Evolutionary conservation across 2,888 invertebrate species (phyloP), one percentile per base, ranked within the genome.

Genomic region (Drepanosiphum platanoidis): DNA sequence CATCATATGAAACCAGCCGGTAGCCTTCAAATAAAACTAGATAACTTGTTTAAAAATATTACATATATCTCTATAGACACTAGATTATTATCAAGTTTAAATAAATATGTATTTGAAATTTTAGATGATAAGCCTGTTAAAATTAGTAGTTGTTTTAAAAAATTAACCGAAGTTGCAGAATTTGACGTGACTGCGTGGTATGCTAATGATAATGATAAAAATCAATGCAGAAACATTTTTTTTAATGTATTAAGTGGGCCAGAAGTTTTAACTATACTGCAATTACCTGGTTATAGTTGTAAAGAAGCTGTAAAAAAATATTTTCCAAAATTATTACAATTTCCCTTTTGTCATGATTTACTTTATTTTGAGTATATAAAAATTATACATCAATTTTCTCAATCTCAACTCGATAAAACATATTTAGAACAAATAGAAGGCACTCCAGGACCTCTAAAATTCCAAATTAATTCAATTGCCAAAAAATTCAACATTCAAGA

Each of bases 81-180:
- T 3, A 95, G 96, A 64, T 97, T 96, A 0, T 91, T 99, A 88
- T 92, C 98, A 18, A 96, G 97, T 77, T 96, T 96, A 88, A 91
- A 99, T 30, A 99, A 99, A 89, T 99, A 99, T 90, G 97, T 97
- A 30, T 94, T 98, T 89, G 99, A 99, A 91, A 96, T 98, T 93
- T 95, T 97, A 0, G 81, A 97, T 89, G 97, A 97, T 88, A 95
- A 96, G 36, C 77, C 84, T 9, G 84, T 68, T 27, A 84, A 75
- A 88, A 95, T 99, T 83, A 99, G 98, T n/a, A 95, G 95, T 89
- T 98, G 97, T 90, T 97, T 99, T 89, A 97, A 97, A 91, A 95
- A 96, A 89, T 89, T 96, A 81, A 95, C 95, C 0, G 95, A 96
- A 89, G 88, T 88, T 70, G 96, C 95, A 86, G 98, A 98, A 90